These are phyloP conservation scores for Ascaphus truei DNA, from an alignment of 2,113 vertebrate genomes.

Conservation along the genomic window DNA sequence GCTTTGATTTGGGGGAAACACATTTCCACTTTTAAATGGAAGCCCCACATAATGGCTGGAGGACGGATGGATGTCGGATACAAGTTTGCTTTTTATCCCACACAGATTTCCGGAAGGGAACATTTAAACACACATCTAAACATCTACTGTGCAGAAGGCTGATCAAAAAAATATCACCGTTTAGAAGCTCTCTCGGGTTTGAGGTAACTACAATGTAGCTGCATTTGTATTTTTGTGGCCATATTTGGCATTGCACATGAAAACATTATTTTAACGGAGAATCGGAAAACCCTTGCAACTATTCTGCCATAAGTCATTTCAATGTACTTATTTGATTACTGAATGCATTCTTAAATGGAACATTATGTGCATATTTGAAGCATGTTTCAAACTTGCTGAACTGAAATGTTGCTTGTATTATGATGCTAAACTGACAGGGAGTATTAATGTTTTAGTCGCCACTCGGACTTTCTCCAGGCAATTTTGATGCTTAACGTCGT, in stretches of 20 bases:
- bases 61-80: constrained; percentile 17
- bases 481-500: neutral
- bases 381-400: neutral
- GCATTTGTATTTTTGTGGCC: neutral
- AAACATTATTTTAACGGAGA: neutral
- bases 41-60: constrained; percentile 11
- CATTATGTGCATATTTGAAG: neutral
- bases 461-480: neutral
- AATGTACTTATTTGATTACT: neutral
- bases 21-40: constrained; percentile 15
- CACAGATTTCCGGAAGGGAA: constrained; percentile 3
- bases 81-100: constrained; percentile 24
- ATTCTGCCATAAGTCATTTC: neutral
- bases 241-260: neutral
- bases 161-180: neutral
- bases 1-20: constrained; percentile 23
- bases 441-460: neutral
- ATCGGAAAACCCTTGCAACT: neutral
- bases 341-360: neutral
- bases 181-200: neutral
- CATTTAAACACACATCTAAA: constrained; percentile 21
- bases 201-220: neutral
- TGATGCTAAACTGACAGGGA: constrained; percentile 2
- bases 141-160: neutral
- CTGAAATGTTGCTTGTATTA: neutral